A percentile compares a stretch with the other conserved stretches of the same genome.
These are phyloP conservation scores for Hypolimnas misippus DNA, from an alignment of 2,888 invertebrate genomes.

Conservation along the genomic window DNA sequence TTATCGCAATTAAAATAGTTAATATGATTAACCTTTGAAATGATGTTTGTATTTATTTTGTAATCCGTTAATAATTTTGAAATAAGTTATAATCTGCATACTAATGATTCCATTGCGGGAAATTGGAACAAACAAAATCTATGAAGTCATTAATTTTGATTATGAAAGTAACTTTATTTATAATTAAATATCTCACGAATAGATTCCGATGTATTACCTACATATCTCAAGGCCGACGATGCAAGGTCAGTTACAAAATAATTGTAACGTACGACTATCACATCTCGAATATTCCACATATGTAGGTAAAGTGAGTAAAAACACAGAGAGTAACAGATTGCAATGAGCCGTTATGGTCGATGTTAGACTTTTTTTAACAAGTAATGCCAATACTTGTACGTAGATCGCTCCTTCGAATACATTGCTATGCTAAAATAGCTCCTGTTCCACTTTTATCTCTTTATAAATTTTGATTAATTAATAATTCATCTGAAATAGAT, in stretches of 20 bases:
- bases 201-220: slow-evolving; percentile 6
- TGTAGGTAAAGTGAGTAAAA: slow-evolving; percentile 17
- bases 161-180: slow-evolving; percentile 3
- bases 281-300: slow-evolving; percentile 23
- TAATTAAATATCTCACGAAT: slow-evolving; percentile 8
- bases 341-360: slow-evolving; percentile 14
- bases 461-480: too few relatives aligned
- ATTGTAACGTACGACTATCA: slow-evolving; percentile 19
- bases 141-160: slow-evolving; percentile 6
- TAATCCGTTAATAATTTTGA: neutral
- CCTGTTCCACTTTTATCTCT: neutral
- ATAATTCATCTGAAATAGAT: too few relatives aligned
- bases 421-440: neutral
- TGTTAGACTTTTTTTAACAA: slow-evolving; percentile 5
- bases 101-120: neutral
- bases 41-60: neutral
- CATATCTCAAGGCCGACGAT: slow-evolving; percentile 14
- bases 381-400: neutral
- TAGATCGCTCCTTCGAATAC: neutral
- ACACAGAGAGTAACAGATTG: slow-evolving; percentile 22
- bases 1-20: neutral
- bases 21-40: neutral
- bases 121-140: neutral
- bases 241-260: slow-evolving; percentile 27
- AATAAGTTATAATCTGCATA: neutral